phyloP scores from a whole-genome alignment of 2,888 invertebrate genomes.

The Drosophila nr. perissopoda region DNA sequence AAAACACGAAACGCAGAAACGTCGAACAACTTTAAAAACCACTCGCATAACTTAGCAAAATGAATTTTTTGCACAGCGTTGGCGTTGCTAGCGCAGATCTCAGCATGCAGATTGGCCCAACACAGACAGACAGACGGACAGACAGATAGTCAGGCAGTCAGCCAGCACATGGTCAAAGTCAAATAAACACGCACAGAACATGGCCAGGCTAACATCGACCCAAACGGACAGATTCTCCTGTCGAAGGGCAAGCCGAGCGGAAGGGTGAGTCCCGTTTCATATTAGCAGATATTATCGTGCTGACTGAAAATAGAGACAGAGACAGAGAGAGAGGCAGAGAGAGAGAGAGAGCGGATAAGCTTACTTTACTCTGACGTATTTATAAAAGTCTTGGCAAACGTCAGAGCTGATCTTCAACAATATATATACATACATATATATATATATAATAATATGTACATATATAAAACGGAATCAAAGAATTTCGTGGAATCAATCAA shows the following conservation, averaged over 20 bases:
- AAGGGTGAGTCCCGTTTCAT: slow-evolving; percentile 65
- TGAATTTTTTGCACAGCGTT: slow-evolving; percentile 60
- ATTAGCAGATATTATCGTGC: slow-evolving; percentile 67
- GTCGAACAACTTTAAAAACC: slow-evolving; percentile 42
- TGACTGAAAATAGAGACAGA: slow-evolving; percentile 23
- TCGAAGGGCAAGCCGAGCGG: slow-evolving; percentile 56
- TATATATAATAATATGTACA: too few species aligned
- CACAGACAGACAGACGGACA: slow-evolving; percentile 16
- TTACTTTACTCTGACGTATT: neutral
- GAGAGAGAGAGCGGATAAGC: neutral
- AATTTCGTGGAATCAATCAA: neutral
- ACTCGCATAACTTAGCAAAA: slow-evolving; percentile 51
- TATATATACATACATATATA: neutral
- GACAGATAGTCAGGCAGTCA: slow-evolving; percentile 5
- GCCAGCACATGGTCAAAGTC: slow-evolving; percentile 68
- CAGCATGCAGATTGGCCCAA: slow-evolving; percentile 49
- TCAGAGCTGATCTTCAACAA: neutral
- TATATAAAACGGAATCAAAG: neutral
- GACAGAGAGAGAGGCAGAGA: neutral
- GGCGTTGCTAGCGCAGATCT: slow-evolving; percentile 72
- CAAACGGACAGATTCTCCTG: slow-evolving; percentile 20
- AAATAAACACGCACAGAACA: slow-evolving; percentile 73
- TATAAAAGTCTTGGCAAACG: neutral
- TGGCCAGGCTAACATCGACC: slow-evolving; percentile 36
- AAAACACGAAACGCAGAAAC: neutral